A percentile compares a stretch with the other conserved stretches of the same genome.
These are phyloP conservation scores for Brachyalestes nurse DNA, from an alignment of 2,797 vertebrate genomes.

Conservation along the genomic window DNA sequence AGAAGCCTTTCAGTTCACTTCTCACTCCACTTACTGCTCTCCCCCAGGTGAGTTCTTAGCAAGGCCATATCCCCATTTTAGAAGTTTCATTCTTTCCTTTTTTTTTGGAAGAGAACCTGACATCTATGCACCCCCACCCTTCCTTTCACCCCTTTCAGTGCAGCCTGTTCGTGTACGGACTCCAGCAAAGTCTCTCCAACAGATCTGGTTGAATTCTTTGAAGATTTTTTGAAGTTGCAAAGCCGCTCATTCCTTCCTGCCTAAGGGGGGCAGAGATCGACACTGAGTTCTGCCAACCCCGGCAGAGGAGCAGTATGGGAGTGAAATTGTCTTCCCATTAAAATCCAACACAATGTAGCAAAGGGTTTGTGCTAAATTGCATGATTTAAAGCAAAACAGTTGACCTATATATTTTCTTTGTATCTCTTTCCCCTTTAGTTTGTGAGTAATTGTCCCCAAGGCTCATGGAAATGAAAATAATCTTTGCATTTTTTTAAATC, in stretches of 20 bases:
- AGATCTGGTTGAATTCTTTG: slow-evolving; percentile 31
- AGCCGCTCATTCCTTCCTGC: slow-evolving; percentile 13
- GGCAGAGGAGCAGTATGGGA: background rate
- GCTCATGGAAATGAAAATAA: background rate
- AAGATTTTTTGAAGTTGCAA: slow-evolving; percentile 26
- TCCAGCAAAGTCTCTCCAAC: slow-evolving; percentile 10
- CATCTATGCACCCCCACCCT: background rate
- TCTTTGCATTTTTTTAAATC: background rate
- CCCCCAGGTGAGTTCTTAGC: slow-evolving; percentile 2
- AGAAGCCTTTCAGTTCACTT: background rate
- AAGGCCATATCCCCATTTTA: slow-evolving; percentile 6
- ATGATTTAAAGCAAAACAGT: background rate
- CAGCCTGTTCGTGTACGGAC: background rate
- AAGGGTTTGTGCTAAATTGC: background rate
- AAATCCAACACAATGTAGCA: background rate
- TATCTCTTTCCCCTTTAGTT: background rate
- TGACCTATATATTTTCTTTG: slow-evolving; percentile 16
- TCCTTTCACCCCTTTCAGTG: background rate
- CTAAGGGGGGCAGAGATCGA: slow-evolving; percentile 1
- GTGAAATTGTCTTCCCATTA: background rate
- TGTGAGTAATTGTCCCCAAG: background rate
- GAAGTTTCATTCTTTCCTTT: background rate
- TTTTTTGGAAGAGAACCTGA: slow-evolving; percentile 1
- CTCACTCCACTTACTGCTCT: background rate
- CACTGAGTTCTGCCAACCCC: background rate